A percentile compares a stretch with the other conserved stretches of the same genome.
Conservation (phyloP, 2,797 vertebrate genomes). For the Buceros bicornis region DNA sequence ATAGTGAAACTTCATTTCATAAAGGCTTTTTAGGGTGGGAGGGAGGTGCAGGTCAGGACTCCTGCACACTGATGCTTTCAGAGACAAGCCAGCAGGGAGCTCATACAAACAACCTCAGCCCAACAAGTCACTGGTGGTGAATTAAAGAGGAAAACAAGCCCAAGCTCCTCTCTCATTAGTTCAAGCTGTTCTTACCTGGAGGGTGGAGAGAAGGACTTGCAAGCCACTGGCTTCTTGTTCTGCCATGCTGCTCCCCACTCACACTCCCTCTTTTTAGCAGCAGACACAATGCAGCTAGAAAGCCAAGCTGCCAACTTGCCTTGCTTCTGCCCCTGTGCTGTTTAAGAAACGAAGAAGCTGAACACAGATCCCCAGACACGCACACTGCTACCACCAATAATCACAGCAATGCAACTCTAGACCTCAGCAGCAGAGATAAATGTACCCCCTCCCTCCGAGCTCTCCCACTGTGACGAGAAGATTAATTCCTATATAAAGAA, state of each 20-base stretch:
- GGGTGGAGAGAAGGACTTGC: slow-evolving; percentile 88
- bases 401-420: slow-evolving; percentile 81
- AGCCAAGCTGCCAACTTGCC: slow-evolving; percentile 72
- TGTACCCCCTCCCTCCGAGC: slow-evolving; percentile 74
- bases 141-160: slow-evolving; percentile 31
- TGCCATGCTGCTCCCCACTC: slow-evolving; percentile 82
- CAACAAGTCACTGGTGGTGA: background rate
- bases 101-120: background rate
- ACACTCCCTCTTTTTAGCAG: slow-evolving; percentile 62
- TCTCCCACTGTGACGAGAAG: slow-evolving; percentile 76
- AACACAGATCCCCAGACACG: slow-evolving; percentile 72
- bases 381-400: slow-evolving; percentile 74
- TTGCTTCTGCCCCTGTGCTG: slow-evolving; percentile 69
- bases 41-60: slow-evolving; percentile 14
- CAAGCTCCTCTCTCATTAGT: background rate
- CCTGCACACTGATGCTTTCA: background rate
- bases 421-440: slow-evolving; percentile 75
- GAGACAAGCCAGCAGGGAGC: background rate
- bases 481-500: slow-evolving; percentile 86
- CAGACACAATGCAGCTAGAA: slow-evolving; percentile 62
- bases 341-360: slow-evolving; percentile 67
- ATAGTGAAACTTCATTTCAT: slow-evolving; percentile 12
- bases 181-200: slow-evolving; percentile 87
- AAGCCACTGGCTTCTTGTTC: slow-evolving; percentile 86
- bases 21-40: slow-evolving; percentile 34